Evolutionary conservation across 1,140 invertebrate species (phyloP), one percentile per base, ranked within the genome.

Genomic region (Octopus sinensis): DNA sequence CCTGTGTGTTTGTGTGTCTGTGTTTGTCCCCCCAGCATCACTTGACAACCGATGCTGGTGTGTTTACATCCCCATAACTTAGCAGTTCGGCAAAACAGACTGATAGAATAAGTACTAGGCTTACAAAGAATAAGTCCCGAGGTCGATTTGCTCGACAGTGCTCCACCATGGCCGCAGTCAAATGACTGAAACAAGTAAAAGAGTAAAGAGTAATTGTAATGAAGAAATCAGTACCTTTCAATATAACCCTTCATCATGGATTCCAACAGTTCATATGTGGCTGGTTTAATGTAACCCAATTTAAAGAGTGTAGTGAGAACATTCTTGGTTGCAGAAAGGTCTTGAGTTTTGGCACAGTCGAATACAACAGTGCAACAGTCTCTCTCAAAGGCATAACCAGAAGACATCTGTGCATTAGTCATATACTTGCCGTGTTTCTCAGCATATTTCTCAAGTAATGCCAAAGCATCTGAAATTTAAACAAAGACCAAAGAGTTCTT

Each of bases 211-310:
- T n/a, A 43, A 43, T 43, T 43, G 2, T 43, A 43, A 43, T 2
- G 30, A 43, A 43, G 30, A 43, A 43, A 43, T 43, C 30, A 43
- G 30, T 7, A 83, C 83, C 80, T 79, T 13, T 83, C 73, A 3
- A 83, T 79, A 53, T 56, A 79, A 53, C 30, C 83, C 53, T 79
- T 79, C 54, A 83, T 82, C 13, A 73, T 17, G 6, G 75, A n/a
- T 10, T 79, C 68, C 7, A 82, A 51, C 78, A 83, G 62, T 53
- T 51, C 53, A 68, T 62, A 82, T 0, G 80, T 81, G 3, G 54
- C 78, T n/a, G 53, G 54, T 77, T 83, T 83, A n/a, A 83, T 78
- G 81, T 76, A 83, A n/a, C 83, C 83, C 43, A 43, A 7, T 7
- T 84, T 54, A 73, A 79, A 84, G 5, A 84, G 53, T 9, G 68